Evolutionary conservation across 2,888 invertebrate genomes (phyloP).

Genomic region (Linnaemya vulpina): DNA sequence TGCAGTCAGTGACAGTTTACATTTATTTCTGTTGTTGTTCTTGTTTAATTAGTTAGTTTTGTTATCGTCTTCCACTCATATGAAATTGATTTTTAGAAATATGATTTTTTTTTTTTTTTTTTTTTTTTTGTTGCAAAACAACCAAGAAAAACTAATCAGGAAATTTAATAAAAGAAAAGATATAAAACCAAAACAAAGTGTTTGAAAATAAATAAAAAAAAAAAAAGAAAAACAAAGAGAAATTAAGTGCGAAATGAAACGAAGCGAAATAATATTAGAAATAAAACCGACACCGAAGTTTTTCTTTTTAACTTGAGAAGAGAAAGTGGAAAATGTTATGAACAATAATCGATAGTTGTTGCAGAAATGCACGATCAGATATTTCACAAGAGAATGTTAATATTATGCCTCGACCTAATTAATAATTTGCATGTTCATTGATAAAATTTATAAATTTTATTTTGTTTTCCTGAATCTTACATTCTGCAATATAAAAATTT

Average conservation of each 20-base stretch:
- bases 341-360: slow-evolving; percentile 25
- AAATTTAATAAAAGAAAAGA: slow-evolving; percentile 30
- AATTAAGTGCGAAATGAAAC: slow-evolving; percentile 17
- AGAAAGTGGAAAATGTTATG: not conserved
- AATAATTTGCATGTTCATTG: too few species aligned
- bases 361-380: not conserved
- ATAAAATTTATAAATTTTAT: too few species aligned
- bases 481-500: too few species aligned
- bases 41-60: slow-evolving; percentile 33
- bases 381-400: not conserved
- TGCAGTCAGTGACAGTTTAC: not conserved
- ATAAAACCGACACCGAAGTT: not conserved
- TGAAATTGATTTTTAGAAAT: slow-evolving; percentile 70
- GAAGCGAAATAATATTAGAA: not conserved
- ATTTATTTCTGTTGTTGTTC: slow-evolving; percentile 32
- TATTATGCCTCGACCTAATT: too few species aligned
- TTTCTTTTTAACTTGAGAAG: not conserved
- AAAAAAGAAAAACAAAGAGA: not conserved
- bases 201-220: slow-evolving; percentile 3
- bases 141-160: slow-evolving; percentile 28
- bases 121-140: too few species aligned
- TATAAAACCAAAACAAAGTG: not conserved
- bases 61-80: slow-evolving; percentile 46
- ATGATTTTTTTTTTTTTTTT: not conserved
- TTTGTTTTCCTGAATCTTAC: too few species aligned